phyloP scores from a whole-genome alignment of 1,140 invertebrate species.

The Sitobion miscanthi region DNA sequence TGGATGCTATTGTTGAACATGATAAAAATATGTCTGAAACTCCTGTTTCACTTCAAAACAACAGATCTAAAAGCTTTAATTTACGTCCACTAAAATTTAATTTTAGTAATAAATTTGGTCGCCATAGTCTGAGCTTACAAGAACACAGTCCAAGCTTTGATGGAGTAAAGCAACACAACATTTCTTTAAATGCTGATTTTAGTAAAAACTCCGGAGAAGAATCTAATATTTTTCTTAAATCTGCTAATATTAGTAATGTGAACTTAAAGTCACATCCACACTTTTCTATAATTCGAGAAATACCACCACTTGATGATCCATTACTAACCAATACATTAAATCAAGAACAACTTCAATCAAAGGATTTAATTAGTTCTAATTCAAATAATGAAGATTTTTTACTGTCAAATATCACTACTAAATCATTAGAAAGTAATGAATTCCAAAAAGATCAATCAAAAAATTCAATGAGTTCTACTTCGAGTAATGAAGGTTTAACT shows the following conservation, averaged over 20 bases:
- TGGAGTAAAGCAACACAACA: neutral
- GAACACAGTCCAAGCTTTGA: neutral
- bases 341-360: neutral
- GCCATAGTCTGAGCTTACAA: neutral
- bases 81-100: neutral
- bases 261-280: neutral
- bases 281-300: neutral
- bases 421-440: neutral
- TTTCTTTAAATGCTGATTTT: neutral
- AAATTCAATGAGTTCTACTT: neutral
- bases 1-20: slow-evolving; percentile 3
- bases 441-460: neutral
- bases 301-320: neutral
- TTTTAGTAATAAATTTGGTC: neutral
- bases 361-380: neutral
- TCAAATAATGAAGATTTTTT: neutral
- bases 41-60: neutral
- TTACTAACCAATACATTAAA: neutral
- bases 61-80: neutral
- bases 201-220: neutral
- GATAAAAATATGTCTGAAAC: neutral
- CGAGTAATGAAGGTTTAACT: neutral
- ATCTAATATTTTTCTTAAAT: neutral
- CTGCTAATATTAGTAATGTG: neutral
- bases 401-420: neutral